Base-by-base conservation (phyloP, 1,140 invertebrate genomes). In the Ctenoplectra terminalis region DNA sequence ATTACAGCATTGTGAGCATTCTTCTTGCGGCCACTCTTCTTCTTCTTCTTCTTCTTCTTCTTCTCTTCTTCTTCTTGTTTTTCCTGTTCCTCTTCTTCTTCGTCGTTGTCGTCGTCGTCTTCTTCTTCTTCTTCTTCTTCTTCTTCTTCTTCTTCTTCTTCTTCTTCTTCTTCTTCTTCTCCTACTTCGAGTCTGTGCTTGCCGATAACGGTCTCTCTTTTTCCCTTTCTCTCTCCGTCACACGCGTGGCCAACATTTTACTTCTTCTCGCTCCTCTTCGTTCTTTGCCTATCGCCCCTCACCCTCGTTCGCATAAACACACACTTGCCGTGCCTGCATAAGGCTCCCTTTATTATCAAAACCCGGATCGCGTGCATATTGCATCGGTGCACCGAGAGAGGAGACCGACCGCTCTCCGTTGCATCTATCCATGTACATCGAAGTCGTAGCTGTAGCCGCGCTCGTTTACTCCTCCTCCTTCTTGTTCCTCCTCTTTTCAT, bases 1-100 rank as follows among this genome's bases (percentile, higher is more conserved):
- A 92, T 92, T 92, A 92, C 91, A 91, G 90, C 89, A 91, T 92
- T 92, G 91, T 91, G 90, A 90, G 89, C 91, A 92, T 91, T 92
- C 91, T 87, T 89, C 90, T 90, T 85, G 81, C 87, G 80, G 70
- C 83, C 85, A 83, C 86, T 89, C 87, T 87, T 90, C 87, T 85
- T 80, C 78, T 76, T 60, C 83, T 81, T 63, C 75, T 81, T 64
- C 77, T 77, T 82, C 74, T 81, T 81, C 75, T 26, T 29, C 34
- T 40, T n/a, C 66, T 54, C 82, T 83, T 60, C 74, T 80, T 77
- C 77, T 72, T 82, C 63, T 78, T n/a, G n/a, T n/a, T n/a, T n/a
- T n/a, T n/a, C n/a, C n/a, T n/a, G n/a, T n/a, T n/a, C n/a, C n/a
- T n/a, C n/a, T n/a, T n/a, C n/a, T n/a, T n/a, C n/a, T n/a, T n/a